phyloP scores from a whole-genome alignment of 2,113 vertebrate species.

The Coturnix japonica region DNA sequence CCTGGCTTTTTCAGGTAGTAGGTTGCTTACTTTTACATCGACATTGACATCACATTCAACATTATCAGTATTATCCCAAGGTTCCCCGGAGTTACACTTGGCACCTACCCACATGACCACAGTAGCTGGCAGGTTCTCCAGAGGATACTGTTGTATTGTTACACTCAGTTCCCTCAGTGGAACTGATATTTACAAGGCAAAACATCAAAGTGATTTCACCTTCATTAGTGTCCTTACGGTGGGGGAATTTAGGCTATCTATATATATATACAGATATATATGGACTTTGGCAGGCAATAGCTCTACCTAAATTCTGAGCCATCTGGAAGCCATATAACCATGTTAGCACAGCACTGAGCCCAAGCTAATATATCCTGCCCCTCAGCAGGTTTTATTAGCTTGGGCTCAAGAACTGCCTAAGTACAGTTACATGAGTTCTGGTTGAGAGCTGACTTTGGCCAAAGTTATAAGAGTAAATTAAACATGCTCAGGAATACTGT shows the following conservation, averaged over 20 bases:
- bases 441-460: conserved; percentile 61
- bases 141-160: not conserved
- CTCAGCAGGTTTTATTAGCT: conserved; percentile 73
- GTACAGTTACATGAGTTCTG: conserved; percentile 40
- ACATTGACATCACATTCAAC: not conserved
- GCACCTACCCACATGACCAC: not conserved
- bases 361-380: conserved; percentile 61
- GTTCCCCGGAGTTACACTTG: not conserved
- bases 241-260: not conserved
- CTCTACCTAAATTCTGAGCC: conserved; percentile 43
- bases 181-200: not conserved
- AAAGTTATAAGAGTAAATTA: conserved; percentile 35
- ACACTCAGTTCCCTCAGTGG: not conserved
- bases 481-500: not conserved
- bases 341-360: conserved; percentile 68
- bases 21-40: not conserved
- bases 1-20: not conserved
- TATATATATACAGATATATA: not conserved
- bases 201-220: not conserved
- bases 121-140: not conserved
- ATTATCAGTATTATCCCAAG: not conserved
- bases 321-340: conserved; percentile 69
- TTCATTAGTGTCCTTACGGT: not conserved
- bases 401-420: conserved; percentile 48
- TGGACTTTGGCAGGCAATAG: conserved; percentile 34